Base-by-base conservation (phyloP, 2,797 vertebrate species). In the Oophaga sylvatica region DNA sequence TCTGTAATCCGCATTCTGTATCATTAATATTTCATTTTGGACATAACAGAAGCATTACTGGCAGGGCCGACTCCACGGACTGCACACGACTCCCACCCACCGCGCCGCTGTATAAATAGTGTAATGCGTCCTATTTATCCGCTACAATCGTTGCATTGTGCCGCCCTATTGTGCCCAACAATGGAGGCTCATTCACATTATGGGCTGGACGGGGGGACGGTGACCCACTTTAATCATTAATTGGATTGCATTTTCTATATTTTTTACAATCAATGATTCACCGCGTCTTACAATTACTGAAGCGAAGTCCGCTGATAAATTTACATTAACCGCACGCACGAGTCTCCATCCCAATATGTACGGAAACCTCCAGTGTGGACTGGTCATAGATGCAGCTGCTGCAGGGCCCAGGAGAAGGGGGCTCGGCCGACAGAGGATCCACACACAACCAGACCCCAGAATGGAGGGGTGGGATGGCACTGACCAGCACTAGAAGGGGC, bases 21-120 rank as follows among this genome's bases (percentile, higher is more conserved):
- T 60, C 70, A 78, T 89, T 85, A 82, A 82, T 82, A 89, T 89
- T 89, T 89, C 10, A 89, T 86, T 81, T 77, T 68, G 48, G 60
- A 89, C 60, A 68, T 60, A 85, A 71, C 62, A 35, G 48, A 62
- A 71, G 81, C 35, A 73, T 83, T 83, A 83, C 29, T 22, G 70
- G 31, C 70, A 12, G 31, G 71, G 65, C 41, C 45, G 15, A 60
- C 31, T 63, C 29, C 57, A 15, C 26, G 26, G 53, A 29, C 53
- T 9, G 67, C 53, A 56, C 26, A 68, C 48, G 12, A 71, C 60
- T 62, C 31, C 20, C 26, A 59, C 60, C 63, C 19, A 15, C 6
- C 9, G 3, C 41, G 35, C 62, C 20, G 67, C 19, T 16, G 3
- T 5, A 70, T 17, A 71, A 4, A 53, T 6, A 2, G 31, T 11